Percentiles rank a stretch among this genome's conserved stretches.
phyloP scores from a whole-genome alignment of 1,140 invertebrate species.

The Riptortus pedestris region DNA sequence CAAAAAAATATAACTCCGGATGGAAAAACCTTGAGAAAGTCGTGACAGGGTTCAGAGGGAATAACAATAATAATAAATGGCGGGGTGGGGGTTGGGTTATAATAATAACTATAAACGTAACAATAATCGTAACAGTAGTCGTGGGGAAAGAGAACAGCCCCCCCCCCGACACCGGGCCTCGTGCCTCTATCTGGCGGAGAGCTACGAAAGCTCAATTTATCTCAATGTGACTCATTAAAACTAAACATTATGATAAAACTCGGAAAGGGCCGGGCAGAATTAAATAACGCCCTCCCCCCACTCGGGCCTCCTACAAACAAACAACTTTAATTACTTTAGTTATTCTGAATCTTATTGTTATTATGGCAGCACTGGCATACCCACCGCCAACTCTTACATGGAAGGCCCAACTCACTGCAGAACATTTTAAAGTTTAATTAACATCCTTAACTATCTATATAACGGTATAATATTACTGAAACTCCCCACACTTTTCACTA shows the following conservation, averaged over 20 bases:
- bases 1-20: background rate
- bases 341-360: slow-evolving; percentile 16
- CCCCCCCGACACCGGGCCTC: background rate
- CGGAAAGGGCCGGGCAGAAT: background rate
- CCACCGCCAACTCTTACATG: too few relatives aligned
- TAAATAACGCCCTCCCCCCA: slow-evolving; percentile 9
- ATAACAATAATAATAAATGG: slow-evolving; percentile 31
- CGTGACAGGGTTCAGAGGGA: slow-evolving; percentile 16
- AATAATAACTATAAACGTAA: slow-evolving; percentile 30
- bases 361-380: too few relatives aligned
- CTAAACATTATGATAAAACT: slow-evolving; percentile 27
- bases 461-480: background rate
- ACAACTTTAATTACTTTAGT: slow-evolving; percentile 25
- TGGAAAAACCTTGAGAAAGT: background rate
- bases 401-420: background rate
- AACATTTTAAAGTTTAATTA: slow-evolving; percentile 25
- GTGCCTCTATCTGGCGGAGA: too few relatives aligned
- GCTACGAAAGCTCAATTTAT: slow-evolving; percentile 12
- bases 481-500: background rate
- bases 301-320: slow-evolving; percentile 17
- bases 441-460: slow-evolving; percentile 22
- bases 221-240: slow-evolving; percentile 25
- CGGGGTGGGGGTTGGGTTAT: slow-evolving; percentile 19
- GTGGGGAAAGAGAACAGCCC: slow-evolving; percentile 16
- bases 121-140: slow-evolving; percentile 30